Evolutionary conservation across 2,888 invertebrate genomes (phyloP), one percentile per base, ranked within the genome.

Genomic region (Osmoderma eremita): DNA sequence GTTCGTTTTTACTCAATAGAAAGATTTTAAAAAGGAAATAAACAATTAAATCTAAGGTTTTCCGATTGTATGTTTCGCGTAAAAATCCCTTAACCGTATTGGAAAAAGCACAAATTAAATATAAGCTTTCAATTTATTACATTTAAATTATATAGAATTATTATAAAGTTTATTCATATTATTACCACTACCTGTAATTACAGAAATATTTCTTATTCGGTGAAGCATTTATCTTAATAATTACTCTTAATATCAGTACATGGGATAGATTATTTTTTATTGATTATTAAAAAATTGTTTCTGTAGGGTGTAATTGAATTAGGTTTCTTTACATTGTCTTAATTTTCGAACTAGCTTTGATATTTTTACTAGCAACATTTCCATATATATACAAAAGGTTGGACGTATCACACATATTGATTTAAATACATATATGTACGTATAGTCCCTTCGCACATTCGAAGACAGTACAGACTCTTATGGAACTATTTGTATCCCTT

Each of bases 71-170:
- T 61, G 58, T 61, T 48, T 61, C 45, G 58, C 48, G 30, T 45
- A 45, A 61, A 56, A 61, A 41, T 41, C 58, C 58, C 41, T 48
- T 30, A 61, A 61, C 42, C 45, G 58, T 61, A 61, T 61, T 61
- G 42, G 58, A 63, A 49, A 71, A 78, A 78, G 80, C 80, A 80
- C 80, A 80, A 80, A 79, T 78, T 80, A 80, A 76, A 69, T 74
- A 74, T 80, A 79, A 77, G 78, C 75, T 78, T 75, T 69, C 69
- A 71, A 71, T 72, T 72, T 70, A 68, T 30, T 30, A 30, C 67
- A 67, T 45, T 42, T 45, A 61, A 30, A 45, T 48, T 61, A 61
- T 30, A 30, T 45, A 61, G 30, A 48, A 41, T 61, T 48, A 48
- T 48, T 45, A 48, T 42, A 41, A 42, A 12, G 18, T 48, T 48